Base-by-base conservation (phyloP, 1,140 invertebrate genomes). In the Rhagoletis pomonella region DNA sequence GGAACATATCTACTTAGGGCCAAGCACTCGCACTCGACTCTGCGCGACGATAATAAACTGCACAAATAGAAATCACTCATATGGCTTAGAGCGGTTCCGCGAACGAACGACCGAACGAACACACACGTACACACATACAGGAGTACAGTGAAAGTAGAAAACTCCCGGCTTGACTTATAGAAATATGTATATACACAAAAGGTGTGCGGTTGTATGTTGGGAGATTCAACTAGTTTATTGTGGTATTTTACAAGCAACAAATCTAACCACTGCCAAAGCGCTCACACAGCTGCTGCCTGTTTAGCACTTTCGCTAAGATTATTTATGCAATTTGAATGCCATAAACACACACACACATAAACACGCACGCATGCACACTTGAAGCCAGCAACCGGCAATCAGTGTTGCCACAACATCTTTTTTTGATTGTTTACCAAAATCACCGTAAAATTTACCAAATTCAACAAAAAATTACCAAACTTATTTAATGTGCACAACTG, bases 301-400 rank as follows among this genome's bases (percentile, higher is more conserved):
- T 81, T 81, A 81, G 73, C 73, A 81, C 73, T 81, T 81, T 81
- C 50, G 73, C 19, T 58, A 81, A 81, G 47, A 81, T 81, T 81
- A 81, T 81, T 81, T 81, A 58, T 81, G 73, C 73, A 81, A 81
- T 81, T 81, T 58, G 73, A 50, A 81, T 81, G 47, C 73, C 73
- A 81, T 47, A 10, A 87, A 42, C 19, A 60, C 58, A 50, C 86
- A 42, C 60, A 69, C 17, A 65, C 86, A 59, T 39, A 86, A 55
- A 29, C 19, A 86, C 19, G 47, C 19, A 29, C 64, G 17, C 0
- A 64, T 64, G 17, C 64, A 67, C 64, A 67, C 10, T 55, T 44
- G 3, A 19, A 17, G 85, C 44, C 19, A 50, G 29, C 29, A 29
- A 29, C 29, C 29, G 29, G 29, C 29, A 29, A 29, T 29, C 29